Conservation (phyloP, 2,113 vertebrate genomes). For the western clawed frog (Xenopus tropicalis) region DNA sequence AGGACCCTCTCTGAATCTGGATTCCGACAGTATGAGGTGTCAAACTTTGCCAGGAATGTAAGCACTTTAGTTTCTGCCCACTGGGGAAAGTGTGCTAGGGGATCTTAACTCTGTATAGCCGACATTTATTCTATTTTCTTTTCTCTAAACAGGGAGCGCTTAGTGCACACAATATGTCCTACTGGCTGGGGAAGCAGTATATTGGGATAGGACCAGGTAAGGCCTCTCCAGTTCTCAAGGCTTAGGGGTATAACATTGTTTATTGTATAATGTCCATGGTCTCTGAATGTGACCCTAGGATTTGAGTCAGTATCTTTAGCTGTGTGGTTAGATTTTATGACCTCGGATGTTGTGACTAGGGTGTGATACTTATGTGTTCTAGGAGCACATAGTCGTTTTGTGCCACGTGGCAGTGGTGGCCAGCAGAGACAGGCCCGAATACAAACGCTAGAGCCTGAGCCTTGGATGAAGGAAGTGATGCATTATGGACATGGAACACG, state of each 20-base stretch:
- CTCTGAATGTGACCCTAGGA: no score
- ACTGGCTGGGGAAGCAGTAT: slow-evolving; percentile 85
- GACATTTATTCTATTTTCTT: rapidly evolving
- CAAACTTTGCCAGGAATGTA: slow-evolving; percentile 86
- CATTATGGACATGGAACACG: slow-evolving; percentile 78
- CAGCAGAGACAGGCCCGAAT: slow-evolving; percentile 77
- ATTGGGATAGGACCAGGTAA: slow-evolving; percentile 88
- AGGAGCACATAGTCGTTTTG: slow-evolving; percentile 87
- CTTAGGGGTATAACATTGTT: no score
- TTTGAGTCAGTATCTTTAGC: no score
- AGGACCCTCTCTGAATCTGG: slow-evolving; percentile 59
- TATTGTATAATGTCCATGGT: no score
- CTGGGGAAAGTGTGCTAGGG: not conserved
- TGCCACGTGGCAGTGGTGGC: slow-evolving; percentile 52
- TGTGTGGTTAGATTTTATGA: no score
- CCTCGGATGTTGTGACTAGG: not conserved
- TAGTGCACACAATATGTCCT: slow-evolving; percentile 83
- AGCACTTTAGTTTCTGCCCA: slow-evolving; percentile 42
- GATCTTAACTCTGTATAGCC: not conserved
- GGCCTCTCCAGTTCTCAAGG: not conserved
- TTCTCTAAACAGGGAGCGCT: slow-evolving; percentile 67
- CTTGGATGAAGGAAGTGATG: slow-evolving; percentile 85
- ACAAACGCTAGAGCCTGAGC: slow-evolving; percentile 80
- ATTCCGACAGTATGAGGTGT: slow-evolving; percentile 90
- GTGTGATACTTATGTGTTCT: not conserved